Base-by-base conservation (phyloP, 92 coral and sea anemone genomes). In the Porites divaricata region DNA sequence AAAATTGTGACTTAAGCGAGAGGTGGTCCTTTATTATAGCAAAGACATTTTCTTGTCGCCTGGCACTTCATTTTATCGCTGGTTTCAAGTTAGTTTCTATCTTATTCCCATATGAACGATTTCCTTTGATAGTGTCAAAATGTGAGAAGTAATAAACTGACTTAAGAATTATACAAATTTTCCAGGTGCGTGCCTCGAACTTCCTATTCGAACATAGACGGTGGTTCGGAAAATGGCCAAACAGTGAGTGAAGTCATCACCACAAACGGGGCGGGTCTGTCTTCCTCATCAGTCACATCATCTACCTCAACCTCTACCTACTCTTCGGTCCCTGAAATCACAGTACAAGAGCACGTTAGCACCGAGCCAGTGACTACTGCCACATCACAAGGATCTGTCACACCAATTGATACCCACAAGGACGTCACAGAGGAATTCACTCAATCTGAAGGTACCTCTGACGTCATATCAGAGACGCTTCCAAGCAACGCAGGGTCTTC, bases 391-490 rank as follows among this genome's bases (percentile, higher is more conserved):
- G 88, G 83, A n/a, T 82, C 93, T 1, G 90, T 86, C 17, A 79
- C 92, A 8, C 84, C 88, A 72, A 56, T 77, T 48, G n/a, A 78
- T n/a, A 48, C 78, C n/a, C 86, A 71, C 58, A 71, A 59, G 35
- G 77, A 69, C 80, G 20, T 67, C 61, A 84, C 88, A 21, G 90
- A 85, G 13, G 84, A 86, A 67, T 74, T 79, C 57, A 15, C 76
- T 53, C 84, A 66, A 54, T 56, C 77, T 15, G 79, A 87, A 45
- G 85, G 80, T 49, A 22, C 87, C 63, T 63, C 95, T 58, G 92
- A 92, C 25, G 90, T 87, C 61, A 76, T 94, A 45, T 92, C 98
- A n/a, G 98, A 94, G 70, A 86, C 95, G 3, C 72, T 91, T 51
- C 78, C 85, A 17, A 70, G 52, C 24, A 74, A 75, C 64, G 12